Evolutionary conservation across 2,888 invertebrate species (phyloP).

Genomic region (Idaea dimidiata): DNA sequence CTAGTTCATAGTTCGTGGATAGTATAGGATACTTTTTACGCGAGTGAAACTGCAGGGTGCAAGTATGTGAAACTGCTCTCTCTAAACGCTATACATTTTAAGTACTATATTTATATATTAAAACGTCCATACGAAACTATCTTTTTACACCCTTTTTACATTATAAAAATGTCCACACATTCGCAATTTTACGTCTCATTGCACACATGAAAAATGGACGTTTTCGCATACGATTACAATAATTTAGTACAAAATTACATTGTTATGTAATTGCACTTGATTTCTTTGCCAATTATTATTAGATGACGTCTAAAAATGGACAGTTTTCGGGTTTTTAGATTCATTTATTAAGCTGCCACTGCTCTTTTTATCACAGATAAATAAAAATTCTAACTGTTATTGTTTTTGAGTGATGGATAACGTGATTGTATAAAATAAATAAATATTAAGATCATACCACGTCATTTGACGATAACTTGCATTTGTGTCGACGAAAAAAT

Average conservation of each 20-base stretch:
- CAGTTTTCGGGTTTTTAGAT: slow-evolving; percentile 18
- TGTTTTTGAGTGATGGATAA: background rate
- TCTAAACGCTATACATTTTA: background rate
- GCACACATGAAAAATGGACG: slow-evolving; percentile 68
- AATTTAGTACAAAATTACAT: slow-evolving; percentile 34
- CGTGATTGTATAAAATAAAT: background rate
- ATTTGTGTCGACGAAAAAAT: too few species aligned
- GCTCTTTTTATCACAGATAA: slow-evolving; percentile 16
- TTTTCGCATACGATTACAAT: slow-evolving; percentile 41
- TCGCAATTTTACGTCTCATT: slow-evolving; percentile 47
- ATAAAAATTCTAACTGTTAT: slow-evolving; percentile 2
- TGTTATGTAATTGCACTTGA: slow-evolving; percentile 74
- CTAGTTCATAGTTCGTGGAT: background rate
- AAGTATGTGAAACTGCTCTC: background rate
- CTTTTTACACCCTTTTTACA: slow-evolving; percentile 12
- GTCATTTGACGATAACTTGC: background rate
- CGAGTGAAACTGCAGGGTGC: background rate
- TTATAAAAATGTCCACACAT: slow-evolving; percentile 32
- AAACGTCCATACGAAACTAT: background rate
- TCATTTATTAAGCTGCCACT: slow-evolving; percentile 4
- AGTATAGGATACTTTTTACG: background rate
- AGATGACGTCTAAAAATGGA: slow-evolving; percentile 25
- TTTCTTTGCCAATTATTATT: slow-evolving; percentile 18
- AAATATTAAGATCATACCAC: background rate
- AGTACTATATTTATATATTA: background rate